Evolutionary conservation across 2,797 vertebrate species (phyloP).

Genomic region (Valencia hispanica): DNA sequence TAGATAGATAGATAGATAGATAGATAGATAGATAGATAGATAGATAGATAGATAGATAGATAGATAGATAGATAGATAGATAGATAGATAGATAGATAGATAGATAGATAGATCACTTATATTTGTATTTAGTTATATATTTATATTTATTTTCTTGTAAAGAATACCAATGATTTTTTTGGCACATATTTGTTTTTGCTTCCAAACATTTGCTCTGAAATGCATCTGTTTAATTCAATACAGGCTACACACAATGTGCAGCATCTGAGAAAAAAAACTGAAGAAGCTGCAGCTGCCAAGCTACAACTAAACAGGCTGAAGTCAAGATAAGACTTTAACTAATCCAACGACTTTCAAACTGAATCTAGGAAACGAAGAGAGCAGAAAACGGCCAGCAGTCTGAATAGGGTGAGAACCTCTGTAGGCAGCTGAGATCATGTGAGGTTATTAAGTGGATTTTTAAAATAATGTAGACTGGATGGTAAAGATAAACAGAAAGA

Average conservation of each 20-base stretch:
- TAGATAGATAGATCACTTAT: not conserved
- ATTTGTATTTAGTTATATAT: too few species aligned
- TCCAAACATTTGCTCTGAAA: not conserved
- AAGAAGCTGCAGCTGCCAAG: constrained; percentile 25
- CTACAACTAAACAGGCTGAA: constrained; percentile 3
- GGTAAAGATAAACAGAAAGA: not conserved
- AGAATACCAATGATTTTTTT: not conserved
- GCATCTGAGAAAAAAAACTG: not conserved
- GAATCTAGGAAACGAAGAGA: not conserved
- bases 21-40: not conserved
- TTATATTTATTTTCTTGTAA: not conserved
- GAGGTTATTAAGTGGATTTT: too few species aligned
- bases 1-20: not conserved
- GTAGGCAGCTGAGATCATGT: too few species aligned
- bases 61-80: not conserved
- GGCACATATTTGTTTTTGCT: not conserved
- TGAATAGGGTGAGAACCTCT: not conserved
- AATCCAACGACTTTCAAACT: not conserved
- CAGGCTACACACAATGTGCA: not conserved
- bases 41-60: not conserved
- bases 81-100: not conserved
- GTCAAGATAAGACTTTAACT: constrained; percentile 12
- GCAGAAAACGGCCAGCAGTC: not conserved
- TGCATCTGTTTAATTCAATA: not conserved
- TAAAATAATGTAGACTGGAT: too few species aligned